A percentile compares a stretch with the other conserved stretches of the same genome.
These are phyloP conservation scores for Folsomia candida DNA, from an alignment of 2,888 invertebrate genomes.

Conservation along the genomic window DNA sequence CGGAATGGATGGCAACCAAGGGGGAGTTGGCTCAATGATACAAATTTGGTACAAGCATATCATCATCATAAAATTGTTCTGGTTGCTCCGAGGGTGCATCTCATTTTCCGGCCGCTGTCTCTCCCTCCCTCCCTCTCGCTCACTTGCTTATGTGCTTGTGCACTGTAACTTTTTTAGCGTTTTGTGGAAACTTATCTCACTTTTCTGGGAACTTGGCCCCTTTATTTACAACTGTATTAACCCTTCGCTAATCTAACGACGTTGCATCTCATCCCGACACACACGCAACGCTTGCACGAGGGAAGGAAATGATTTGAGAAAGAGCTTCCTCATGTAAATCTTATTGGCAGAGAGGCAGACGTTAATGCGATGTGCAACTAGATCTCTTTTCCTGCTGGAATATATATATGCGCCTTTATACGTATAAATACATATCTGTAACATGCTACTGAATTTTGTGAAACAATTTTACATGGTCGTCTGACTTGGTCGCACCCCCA, in stretches of 20 bases:
- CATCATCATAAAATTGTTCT: slow-evolving; percentile 13
- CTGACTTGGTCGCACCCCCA: not conserved
- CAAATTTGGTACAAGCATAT: slow-evolving; percentile 17
- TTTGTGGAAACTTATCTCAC: slow-evolving; percentile 2
- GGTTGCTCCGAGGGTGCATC: slow-evolving; percentile 5
- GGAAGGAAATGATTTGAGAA: not conserved
- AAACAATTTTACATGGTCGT: not conserved
- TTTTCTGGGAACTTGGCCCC: not conserved
- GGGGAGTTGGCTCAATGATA: not conserved
- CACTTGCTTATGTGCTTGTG: not conserved
- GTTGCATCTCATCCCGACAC: no score
- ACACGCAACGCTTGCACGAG: no score
- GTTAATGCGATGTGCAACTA: not conserved
- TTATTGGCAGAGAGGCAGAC: not conserved
- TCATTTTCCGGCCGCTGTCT: slow-evolving; percentile 5
- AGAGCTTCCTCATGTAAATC: not conserved
- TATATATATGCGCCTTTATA: no score
- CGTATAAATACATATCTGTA: no score
- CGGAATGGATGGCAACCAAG: not conserved
- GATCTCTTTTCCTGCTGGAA: no score
- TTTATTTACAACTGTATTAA: not conserved
- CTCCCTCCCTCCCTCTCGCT: no score
- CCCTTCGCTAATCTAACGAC: not conserved
- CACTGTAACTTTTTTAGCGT: not conserved
- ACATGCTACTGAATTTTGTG: no score